Evolutionary conservation across 2,888 invertebrate species (phyloP).

Genomic region (Amphimallon solstitiale): DNA sequence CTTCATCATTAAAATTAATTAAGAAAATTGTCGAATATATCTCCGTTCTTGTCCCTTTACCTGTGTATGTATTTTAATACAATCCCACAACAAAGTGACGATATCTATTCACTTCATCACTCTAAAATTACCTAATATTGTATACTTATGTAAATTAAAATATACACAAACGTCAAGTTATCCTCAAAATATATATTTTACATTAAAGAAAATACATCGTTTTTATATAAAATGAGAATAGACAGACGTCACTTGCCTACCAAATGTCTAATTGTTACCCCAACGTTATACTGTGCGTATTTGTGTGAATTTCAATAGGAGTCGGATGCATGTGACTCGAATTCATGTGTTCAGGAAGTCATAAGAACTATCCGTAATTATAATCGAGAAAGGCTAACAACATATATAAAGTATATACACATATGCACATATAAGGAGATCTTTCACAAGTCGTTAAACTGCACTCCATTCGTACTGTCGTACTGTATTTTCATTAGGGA

Average conservation of each 20-base stretch:
- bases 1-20: too few relatives aligned
- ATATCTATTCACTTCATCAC: too few relatives aligned
- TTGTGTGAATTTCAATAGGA: constrained; percentile 29
- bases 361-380: constrained; percentile 27
- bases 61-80: too few relatives aligned
- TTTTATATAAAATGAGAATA: constrained; percentile 23
- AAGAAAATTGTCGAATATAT: too few relatives aligned
- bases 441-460: constrained; percentile 28
- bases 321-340: constrained; percentile 33
- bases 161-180: too few relatives aligned
- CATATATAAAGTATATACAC: too few relatives aligned
- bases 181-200: too few relatives aligned
- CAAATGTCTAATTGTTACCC: constrained; percentile 34
- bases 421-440: constrained; percentile 1
- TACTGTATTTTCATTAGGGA: too few relatives aligned
- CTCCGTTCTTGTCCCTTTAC: too few relatives aligned
- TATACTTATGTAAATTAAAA: too few relatives aligned
- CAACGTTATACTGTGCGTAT: neutral
- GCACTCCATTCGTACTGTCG: neutral
- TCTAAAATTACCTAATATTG: too few relatives aligned
- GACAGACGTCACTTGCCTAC: constrained; percentile 25
- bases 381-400: constrained; percentile 18
- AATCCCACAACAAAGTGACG: too few relatives aligned
- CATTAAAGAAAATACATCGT: neutral
- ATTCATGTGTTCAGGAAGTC: constrained; percentile 28